Evolutionary conservation across 2,113 vertebrate genomes (phyloP).

Genomic region (Pachyramphus minor): DNA sequence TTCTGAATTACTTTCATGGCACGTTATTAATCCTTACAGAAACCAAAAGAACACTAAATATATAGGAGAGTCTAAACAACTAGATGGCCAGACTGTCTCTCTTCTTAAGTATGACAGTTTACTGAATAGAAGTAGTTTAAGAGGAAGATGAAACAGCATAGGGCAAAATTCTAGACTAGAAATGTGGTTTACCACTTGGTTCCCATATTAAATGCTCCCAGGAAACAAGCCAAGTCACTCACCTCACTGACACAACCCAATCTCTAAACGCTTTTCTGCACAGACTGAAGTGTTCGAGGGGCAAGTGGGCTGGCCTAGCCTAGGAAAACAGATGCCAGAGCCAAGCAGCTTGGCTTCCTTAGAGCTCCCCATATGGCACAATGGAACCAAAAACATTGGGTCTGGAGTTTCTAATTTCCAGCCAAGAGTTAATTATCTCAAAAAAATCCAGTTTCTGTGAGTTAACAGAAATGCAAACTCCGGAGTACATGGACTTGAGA

Average conservation of each 20-base stretch:
- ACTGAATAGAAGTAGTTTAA: not conserved
- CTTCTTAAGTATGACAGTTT: not conserved
- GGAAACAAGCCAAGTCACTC: not conserved
- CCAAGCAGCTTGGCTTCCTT: not conserved
- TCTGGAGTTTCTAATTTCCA: not conserved
- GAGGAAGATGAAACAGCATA: not conserved
- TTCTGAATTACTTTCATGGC: not conserved
- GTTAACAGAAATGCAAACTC: not conserved
- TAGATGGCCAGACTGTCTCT: not conserved
- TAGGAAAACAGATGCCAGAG: not conserved
- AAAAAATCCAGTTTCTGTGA: not conserved
- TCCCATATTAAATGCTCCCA: not conserved
- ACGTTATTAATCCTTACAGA: not conserved
- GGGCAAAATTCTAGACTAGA: not conserved
- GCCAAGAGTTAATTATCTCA: not conserved
- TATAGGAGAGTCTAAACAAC: not conserved
- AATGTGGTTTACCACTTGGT: not conserved
- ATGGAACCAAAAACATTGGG: not conserved
- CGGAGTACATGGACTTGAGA: rapidly evolving
- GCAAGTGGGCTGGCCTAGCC: not conserved
- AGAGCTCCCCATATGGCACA: not conserved
- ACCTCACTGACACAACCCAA: not conserved
- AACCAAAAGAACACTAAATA: not conserved
- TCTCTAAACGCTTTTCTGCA: not conserved
- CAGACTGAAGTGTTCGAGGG: not conserved